Conservation (phyloP, 2,113 vertebrate genomes). For the Crotophaga sulcirostris region DNA sequence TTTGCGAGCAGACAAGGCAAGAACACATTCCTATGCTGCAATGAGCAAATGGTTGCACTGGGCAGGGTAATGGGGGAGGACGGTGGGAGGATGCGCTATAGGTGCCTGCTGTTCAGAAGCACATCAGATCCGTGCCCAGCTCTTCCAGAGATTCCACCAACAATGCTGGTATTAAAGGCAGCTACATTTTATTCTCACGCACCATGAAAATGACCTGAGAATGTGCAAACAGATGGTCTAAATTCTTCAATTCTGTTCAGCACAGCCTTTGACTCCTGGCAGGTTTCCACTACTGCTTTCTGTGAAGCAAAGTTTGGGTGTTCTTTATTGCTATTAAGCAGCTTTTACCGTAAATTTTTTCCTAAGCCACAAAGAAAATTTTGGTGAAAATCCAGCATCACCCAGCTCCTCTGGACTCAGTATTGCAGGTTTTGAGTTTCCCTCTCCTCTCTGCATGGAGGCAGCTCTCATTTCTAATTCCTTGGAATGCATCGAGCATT, state of each 20-base stretch:
- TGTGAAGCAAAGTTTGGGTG: not conserved
- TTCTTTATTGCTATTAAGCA: not conserved
- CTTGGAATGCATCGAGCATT: not conserved
- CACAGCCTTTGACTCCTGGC: not conserved
- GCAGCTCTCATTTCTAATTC: not conserved
- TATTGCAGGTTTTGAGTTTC: not conserved
- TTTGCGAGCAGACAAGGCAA: not conserved
- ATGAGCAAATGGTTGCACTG: rapidly evolving
- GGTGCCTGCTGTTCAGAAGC: not conserved
- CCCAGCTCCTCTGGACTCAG: not conserved
- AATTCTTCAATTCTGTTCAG: not conserved
- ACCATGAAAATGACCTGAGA: not conserved
- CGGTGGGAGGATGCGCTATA: not conserved
- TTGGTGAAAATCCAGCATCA: not conserved
- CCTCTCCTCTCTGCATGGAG: not conserved
- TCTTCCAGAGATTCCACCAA: not conserved
- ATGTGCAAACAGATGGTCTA: not conserved
- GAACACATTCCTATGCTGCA: not conserved
- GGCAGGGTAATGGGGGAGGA: not conserved
- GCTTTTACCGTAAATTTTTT: not conserved
- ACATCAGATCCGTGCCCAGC: not conserved
- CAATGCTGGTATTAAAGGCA: not conserved
- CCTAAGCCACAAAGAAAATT: not conserved
- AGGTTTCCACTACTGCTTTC: not conserved
- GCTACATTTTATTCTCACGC: not conserved